Percentiles rank a stretch among this genome's conserved stretches.
These are phyloP conservation scores for human (Homo sapiens) DNA, from an alignment of 2,113 vertebrate species.

Conservation along the genomic window GRCh38 chr17:51147001-51147500, in stretches of 20 bases:
- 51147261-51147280: no score
- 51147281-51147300: background rate
- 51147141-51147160: background rate
- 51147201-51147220: background rate
- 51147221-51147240: background rate
- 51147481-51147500: background rate
- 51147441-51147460: background rate
- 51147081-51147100: conserved; percentile 10
- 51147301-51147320: background rate
- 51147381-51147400: background rate
- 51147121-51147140: background rate
- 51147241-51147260: background rate
- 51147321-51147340: background rate
- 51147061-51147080: background rate
- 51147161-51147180: background rate
- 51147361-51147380: no score
- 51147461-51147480: background rate
- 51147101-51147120: background rate
- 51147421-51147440: background rate
- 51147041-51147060: background rate
- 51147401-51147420: background rate
- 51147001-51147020: conserved; percentile 24
- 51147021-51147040: conserved; percentile 3
- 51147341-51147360: background rate
- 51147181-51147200: background rate